These are phyloP conservation scores for Manis javanica DNA, from an alignment of 2,797 vertebrate species.

Conservation along the genomic window DNA sequence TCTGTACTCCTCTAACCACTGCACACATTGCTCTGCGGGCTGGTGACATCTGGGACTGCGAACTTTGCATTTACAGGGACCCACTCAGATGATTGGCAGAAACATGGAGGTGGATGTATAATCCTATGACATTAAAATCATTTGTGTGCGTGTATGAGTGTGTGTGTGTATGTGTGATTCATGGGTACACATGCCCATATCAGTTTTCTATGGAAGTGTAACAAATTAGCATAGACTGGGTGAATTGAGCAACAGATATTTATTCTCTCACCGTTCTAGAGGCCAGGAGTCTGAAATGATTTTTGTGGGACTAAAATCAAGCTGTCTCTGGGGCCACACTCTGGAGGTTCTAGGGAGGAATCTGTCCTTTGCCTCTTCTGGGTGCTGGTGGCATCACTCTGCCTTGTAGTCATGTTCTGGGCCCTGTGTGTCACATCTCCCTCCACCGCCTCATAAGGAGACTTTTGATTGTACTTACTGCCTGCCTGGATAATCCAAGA, in stretches of 20 bases:
- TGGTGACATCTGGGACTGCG: too few relatives aligned
- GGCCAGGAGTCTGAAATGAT: background rate
- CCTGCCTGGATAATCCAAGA: too few relatives aligned
- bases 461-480: too few relatives aligned
- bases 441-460: background rate
- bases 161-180: background rate
- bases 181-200: accelerated
- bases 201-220: background rate
- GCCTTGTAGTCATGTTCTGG: accelerated
- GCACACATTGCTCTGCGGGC: accelerated
- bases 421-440: accelerated
- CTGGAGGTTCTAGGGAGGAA: accelerated
- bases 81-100: background rate
- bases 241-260: background rate
- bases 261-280: background rate
- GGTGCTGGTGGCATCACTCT: background rate
- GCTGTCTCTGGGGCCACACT: accelerated
- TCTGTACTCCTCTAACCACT: accelerated
- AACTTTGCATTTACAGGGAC: background rate
- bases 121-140: background rate
- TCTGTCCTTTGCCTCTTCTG: too few relatives aligned
- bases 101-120: background rate
- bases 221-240: background rate
- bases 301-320: background rate
- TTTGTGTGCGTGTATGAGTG: background rate